phyloP scores from a whole-genome alignment of 2,888 invertebrate species.

The Leistus spinibarbis region DNA sequence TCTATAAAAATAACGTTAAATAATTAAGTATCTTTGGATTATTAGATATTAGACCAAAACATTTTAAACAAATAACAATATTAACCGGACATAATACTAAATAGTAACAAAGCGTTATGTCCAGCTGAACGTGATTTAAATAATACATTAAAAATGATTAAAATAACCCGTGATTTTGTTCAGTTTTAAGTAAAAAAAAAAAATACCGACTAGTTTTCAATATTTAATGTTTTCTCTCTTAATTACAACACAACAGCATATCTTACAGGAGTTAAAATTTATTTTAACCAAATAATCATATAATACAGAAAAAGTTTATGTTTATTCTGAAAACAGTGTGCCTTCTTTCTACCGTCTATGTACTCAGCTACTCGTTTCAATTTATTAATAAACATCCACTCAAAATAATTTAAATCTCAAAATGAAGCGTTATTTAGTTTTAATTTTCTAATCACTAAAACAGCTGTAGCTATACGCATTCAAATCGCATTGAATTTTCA shows the following conservation, averaged over 20 bases:
- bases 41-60: constrained; percentile 22
- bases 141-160: constrained; percentile 26
- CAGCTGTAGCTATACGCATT: not conserved
- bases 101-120: not conserved
- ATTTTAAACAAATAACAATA: constrained; percentile 9
- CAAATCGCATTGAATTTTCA: not conserved
- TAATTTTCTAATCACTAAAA: not conserved
- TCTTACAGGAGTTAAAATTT: constrained; percentile 31
- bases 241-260: constrained; percentile 38
- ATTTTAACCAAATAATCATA: constrained; percentile 34
- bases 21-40: constrained; percentile 36
- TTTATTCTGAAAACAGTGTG: not conserved
- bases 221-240: constrained; percentile 35
- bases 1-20: constrained; percentile 42
- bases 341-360: not conserved
- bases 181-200: no score
- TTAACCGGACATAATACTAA: not conserved
- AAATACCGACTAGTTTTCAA: constrained; percentile 31
- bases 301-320: constrained; percentile 13
- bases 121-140: not conserved
- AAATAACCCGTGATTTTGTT: constrained; percentile 45
- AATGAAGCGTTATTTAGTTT: not conserved
- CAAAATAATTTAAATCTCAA: not conserved
- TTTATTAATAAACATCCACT: not conserved
- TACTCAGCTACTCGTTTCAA: not conserved